phyloP scores from a whole-genome alignment of 2,888 invertebrate genomes.

The Perizoma flavofasciatum region DNA sequence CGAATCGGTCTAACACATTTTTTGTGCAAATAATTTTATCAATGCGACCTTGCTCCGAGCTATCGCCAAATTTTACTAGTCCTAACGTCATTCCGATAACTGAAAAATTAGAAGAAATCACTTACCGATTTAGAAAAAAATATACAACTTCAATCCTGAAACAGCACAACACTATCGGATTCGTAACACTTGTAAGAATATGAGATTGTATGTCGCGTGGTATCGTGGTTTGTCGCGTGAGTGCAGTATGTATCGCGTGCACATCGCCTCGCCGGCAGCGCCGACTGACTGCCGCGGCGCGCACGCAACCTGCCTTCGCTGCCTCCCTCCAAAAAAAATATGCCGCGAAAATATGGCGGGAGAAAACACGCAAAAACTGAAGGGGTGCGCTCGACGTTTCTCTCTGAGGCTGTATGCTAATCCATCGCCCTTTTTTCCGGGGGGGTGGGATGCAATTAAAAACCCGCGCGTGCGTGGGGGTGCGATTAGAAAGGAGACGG shows the following conservation, averaged over 20 bases:
- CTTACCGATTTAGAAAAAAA: constrained; percentile 40
- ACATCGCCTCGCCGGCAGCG: constrained; percentile 76
- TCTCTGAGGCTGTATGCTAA: constrained; percentile 81
- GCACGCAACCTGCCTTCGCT: constrained; percentile 64
- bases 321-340: constrained; percentile 65
- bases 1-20: constrained; percentile 77
- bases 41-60: constrained; percentile 80
- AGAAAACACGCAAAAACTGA: constrained; percentile 78
- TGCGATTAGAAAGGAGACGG: constrained; percentile 82
- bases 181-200: constrained; percentile 48
- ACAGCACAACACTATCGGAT: constrained; percentile 57
- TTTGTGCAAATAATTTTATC: constrained; percentile 83
- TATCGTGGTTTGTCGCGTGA: constrained; percentile 14
- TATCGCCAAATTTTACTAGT: constrained; percentile 78
- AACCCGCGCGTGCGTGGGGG: constrained; percentile 83
- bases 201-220: constrained; percentile 37
- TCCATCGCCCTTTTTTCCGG: constrained; percentile 82
- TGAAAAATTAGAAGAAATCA: constrained; percentile 50
- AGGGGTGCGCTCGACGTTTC: constrained; percentile 71
- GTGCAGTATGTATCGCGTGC: constrained; percentile 45
- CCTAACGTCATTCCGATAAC: constrained; percentile 71
- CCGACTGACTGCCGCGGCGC: constrained; percentile 74
- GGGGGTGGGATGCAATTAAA: constrained; percentile 81
- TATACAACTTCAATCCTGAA: constrained; percentile 46
- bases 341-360: constrained; percentile 77